Percentiles rank a stretch among this genome's conserved stretches.
Conservation (phyloP, 2,113 vertebrate genomes). For the Etheostoma spectabile region DNA sequence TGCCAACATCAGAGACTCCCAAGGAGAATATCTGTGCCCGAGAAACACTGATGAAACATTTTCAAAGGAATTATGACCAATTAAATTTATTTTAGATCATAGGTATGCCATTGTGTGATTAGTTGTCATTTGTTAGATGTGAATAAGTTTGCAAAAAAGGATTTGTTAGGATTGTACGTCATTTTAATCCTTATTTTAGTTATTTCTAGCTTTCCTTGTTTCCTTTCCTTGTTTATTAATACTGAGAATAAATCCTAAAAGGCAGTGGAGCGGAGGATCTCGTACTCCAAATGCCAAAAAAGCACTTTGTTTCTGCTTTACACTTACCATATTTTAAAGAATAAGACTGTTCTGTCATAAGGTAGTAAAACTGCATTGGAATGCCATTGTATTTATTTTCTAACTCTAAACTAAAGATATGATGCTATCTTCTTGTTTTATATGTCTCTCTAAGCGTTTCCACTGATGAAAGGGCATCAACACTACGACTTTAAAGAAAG, state of each 20-base stretch:
- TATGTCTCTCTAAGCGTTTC: background rate
- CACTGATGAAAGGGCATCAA: background rate
- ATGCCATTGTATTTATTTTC: background rate
- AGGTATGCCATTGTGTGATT: background rate
- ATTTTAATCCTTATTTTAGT: background rate
- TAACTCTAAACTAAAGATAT: background rate
- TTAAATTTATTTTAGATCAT: background rate
- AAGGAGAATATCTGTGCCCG: constrained; percentile 14
- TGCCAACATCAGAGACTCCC: background rate
- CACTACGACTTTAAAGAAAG: background rate
- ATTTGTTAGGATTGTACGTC: background rate
- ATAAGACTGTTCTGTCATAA: background rate
- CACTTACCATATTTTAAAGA: background rate
- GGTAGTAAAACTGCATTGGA: background rate
- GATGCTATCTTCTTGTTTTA: background rate
- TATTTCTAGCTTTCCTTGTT: background rate
- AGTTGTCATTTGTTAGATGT: background rate
- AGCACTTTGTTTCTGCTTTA: background rate
- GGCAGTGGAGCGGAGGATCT: background rate
- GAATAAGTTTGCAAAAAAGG: background rate
- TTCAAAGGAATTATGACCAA: background rate
- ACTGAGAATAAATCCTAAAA: background rate
- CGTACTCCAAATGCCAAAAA: background rate
- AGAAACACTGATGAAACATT: background rate
- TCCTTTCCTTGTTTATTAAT: background rate